Conservation (phyloP, 1,140 invertebrate species). For the Catajapyx aquilonaris region DNA sequence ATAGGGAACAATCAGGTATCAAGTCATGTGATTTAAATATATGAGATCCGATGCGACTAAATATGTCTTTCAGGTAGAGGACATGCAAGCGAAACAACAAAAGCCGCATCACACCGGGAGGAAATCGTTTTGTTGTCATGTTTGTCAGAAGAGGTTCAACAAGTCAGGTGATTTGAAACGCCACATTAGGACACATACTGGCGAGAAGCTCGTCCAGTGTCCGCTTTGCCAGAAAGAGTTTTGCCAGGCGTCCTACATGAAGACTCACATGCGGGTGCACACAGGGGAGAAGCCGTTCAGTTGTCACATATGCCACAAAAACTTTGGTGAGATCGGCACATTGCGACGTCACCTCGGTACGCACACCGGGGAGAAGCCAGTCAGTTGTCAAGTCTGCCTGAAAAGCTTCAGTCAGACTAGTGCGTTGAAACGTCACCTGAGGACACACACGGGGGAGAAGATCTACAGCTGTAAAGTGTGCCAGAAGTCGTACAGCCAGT, state of each 20-base stretch:
- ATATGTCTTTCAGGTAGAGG: too few species aligned
- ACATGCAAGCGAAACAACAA: too few species aligned
- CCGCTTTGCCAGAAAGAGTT: conserved; percentile 20
- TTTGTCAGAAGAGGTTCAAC: not conserved
- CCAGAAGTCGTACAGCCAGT: conserved; percentile 29
- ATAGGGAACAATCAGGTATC: too few species aligned
- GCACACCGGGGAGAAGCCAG: too few species aligned
- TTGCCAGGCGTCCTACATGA: not conserved
- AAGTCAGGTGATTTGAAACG: not conserved
- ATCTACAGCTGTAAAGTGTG: conserved; percentile 15
- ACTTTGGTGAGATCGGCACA: not conserved
- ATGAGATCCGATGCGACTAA: too few species aligned
- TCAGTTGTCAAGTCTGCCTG: not conserved
- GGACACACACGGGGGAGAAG: conserved; percentile 1
- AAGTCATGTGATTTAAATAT: too few species aligned
- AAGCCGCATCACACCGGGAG: too few species aligned
- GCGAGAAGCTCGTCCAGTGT: conserved; percentile 23
- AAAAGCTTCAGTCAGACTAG: not conserved
- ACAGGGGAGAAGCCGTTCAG: too few species aligned
- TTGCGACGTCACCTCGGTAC: not conserved
- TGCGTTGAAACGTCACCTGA: not conserved
- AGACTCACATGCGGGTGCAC: too few species aligned
- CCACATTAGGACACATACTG: conserved; percentile 20
- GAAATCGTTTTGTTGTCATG: too few species aligned
- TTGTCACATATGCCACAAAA: too few species aligned